These are phyloP conservation scores for Asbolus verrucosus DNA, from an alignment of 1,140 invertebrate species.

Conservation along the genomic window DNA sequence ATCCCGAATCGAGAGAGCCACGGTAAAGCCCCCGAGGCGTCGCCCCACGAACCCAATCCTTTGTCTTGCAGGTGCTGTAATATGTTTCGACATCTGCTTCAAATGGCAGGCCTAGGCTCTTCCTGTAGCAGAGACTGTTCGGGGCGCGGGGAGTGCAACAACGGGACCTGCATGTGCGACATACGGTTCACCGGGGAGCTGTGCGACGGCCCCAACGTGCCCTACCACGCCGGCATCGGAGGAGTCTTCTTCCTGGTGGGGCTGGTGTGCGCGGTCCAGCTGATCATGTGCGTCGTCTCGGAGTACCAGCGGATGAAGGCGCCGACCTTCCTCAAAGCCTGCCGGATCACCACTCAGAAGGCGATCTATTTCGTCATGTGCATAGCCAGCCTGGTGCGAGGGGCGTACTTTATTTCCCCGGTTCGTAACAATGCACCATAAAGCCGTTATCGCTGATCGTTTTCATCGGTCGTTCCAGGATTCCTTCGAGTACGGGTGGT, in stretches of 20 bases:
- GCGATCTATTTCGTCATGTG: constrained; percentile 91
- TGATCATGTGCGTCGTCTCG: constrained; percentile 84
- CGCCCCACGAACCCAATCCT: background rate
- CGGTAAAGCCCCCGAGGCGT: background rate
- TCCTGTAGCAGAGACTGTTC: constrained; percentile 77
- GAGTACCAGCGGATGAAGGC: constrained; percentile 88
- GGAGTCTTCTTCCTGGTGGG: constrained; percentile 86
- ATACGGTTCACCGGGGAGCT: constrained; percentile 76
- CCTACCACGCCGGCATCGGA: constrained; percentile 79
- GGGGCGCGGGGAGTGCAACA: constrained; percentile 90
- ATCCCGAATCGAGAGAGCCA: background rate
- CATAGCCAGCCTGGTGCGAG: constrained; percentile 85
- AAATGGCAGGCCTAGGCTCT: constrained; percentile 62
- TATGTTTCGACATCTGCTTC: constrained; percentile 63
- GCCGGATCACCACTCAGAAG: constrained; percentile 91
- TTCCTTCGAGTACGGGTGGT: constrained; percentile 84
- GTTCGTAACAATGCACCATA: too few relatives aligned
- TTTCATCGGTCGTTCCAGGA: constrained; percentile 71
- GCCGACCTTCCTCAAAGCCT: constrained; percentile 82
- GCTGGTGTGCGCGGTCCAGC: constrained; percentile 87
- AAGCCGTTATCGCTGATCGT: too few relatives aligned
- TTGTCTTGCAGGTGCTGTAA: constrained; percentile 33
- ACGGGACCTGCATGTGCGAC: constrained; percentile 91
- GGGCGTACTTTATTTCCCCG: constrained; percentile 90
- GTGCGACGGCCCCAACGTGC: constrained; percentile 73